These are phyloP conservation scores for Sitta carolinensis DNA, from an alignment of 2,797 vertebrate genomes.

Conservation along the genomic window DNA sequence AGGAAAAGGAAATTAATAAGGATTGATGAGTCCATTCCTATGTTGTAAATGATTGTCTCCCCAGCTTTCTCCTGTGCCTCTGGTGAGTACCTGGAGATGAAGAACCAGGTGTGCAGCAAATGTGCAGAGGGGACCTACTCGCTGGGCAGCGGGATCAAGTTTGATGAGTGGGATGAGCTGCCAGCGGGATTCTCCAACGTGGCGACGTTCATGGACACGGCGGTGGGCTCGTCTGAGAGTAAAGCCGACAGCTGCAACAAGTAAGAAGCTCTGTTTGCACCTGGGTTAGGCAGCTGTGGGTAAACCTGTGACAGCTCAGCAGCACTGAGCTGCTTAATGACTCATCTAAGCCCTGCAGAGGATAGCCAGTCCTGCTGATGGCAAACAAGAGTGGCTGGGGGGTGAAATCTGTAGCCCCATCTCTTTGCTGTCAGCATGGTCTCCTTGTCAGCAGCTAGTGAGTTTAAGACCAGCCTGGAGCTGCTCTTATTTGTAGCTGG, in stretches of 20 bases:
- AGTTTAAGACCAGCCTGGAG: not conserved
- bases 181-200: constrained; percentile 92
- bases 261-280: constrained; percentile 73
- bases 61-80: constrained; percentile 93
- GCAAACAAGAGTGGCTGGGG: not conserved
- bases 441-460: not conserved
- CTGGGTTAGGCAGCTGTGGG: accelerated
- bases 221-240: constrained; percentile 70
- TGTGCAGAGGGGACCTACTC: constrained; percentile 96
- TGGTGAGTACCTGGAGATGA: constrained; percentile 96
- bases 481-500: not conserved
- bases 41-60: not conserved
- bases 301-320: not conserved
- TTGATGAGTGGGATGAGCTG: constrained; percentile 94
- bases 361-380: not conserved
- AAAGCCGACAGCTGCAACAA: constrained; percentile 85
- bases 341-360: not conserved
- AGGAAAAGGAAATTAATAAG: not conserved
- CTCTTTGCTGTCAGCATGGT: not conserved
- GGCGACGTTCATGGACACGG: constrained; percentile 85
- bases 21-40: not conserved
- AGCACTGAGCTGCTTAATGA: not conserved
- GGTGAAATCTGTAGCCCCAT: not conserved
- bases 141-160: constrained; percentile 93
- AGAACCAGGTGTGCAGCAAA: constrained; percentile 90